phyloP scores from a whole-genome alignment of 2,888 invertebrate species.

The Mechanitis messenoides region DNA sequence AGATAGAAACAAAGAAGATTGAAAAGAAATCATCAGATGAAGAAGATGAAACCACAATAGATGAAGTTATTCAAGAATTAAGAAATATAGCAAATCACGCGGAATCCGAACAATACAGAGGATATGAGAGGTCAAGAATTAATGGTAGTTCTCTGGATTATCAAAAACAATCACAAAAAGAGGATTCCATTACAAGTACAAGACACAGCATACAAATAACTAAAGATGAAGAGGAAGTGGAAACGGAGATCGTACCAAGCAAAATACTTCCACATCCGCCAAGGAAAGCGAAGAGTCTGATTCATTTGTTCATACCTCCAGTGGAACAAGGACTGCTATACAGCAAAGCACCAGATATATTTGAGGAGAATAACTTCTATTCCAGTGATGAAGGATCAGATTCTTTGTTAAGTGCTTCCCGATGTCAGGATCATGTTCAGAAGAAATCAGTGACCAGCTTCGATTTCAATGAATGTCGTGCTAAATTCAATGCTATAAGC shows the following conservation, averaged over 20 bases:
- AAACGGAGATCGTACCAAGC: slow-evolving; percentile 84
- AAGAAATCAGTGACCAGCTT: slow-evolving; percentile 61
- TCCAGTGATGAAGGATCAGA: slow-evolving; percentile 83
- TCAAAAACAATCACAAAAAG: slow-evolving; percentile 62
- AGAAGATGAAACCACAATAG: slow-evolving; percentile 88
- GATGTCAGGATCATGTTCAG: slow-evolving; percentile 52
- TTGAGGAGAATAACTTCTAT: slow-evolving; percentile 73
- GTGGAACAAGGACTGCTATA: slow-evolving; percentile 77
- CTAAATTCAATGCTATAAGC: slow-evolving; percentile 76
- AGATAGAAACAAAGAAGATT: slow-evolving; percentile 53
- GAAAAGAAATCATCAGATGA: slow-evolving; percentile 73
- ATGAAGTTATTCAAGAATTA: slow-evolving; percentile 90
- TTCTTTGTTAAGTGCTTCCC: slow-evolving; percentile 81
- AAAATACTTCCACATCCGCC: slow-evolving; percentile 89
- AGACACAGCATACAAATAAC: slow-evolving; percentile 72
- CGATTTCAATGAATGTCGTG: slow-evolving; percentile 73
- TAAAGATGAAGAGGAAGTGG: slow-evolving; percentile 71
- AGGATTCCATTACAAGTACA: slow-evolving; percentile 74
- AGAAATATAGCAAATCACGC: slow-evolving; percentile 90
- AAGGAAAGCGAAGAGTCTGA: slow-evolving; percentile 82
- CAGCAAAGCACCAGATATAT: slow-evolving; percentile 72
- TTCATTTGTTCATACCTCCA: slow-evolving; percentile 80
- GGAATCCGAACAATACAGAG: slow-evolving; percentile 80
- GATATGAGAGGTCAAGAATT: slow-evolving; percentile 53
- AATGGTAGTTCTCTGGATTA: slow-evolving; percentile 58